Evolutionary conservation across 2,888 invertebrate species (phyloP).

Genomic region (Leucophora obtusa): DNA sequence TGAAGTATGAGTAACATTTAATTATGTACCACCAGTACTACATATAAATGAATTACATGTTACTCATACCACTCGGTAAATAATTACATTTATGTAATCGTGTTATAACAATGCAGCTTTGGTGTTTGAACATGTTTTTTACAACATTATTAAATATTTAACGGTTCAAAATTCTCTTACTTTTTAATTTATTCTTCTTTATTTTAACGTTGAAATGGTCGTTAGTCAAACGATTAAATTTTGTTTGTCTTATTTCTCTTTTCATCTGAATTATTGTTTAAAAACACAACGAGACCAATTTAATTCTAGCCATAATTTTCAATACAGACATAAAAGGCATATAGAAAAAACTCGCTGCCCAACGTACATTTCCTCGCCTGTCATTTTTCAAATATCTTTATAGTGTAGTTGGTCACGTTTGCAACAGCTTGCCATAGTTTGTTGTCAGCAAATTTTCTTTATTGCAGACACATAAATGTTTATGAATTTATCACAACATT

Average conservation of each 20-base stretch:
- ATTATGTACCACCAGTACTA: neutral
- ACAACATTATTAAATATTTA: neutral
- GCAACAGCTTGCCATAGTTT: conserved; percentile 13
- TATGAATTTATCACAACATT: conserved; percentile 29
- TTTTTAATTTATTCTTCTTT: too few species aligned
- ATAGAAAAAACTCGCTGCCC: too few species aligned
- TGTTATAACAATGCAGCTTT: neutral
- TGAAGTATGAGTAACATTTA: conserved; percentile 22
- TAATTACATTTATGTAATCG: neutral
- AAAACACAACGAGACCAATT: too few species aligned
- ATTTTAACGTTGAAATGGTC: too few species aligned
- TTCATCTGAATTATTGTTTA: too few species aligned
- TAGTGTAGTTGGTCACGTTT: conserved; percentile 3
- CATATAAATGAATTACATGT: neutral
- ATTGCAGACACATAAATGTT: conserved; percentile 10
- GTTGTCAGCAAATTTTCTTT: conserved; percentile 30
- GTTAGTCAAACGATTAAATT: too few species aligned
- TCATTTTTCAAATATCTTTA: too few species aligned
- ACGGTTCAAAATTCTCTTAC: too few species aligned
- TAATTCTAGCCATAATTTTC: too few species aligned
- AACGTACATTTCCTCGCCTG: too few species aligned
- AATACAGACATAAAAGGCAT: too few species aligned
- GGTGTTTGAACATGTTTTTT: neutral
- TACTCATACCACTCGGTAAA: conserved; percentile 11
- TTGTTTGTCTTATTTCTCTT: too few species aligned